These are phyloP conservation scores for Ascidia mentula DNA, from an alignment of 23 tunicate species.

Conservation along the genomic window DNA sequence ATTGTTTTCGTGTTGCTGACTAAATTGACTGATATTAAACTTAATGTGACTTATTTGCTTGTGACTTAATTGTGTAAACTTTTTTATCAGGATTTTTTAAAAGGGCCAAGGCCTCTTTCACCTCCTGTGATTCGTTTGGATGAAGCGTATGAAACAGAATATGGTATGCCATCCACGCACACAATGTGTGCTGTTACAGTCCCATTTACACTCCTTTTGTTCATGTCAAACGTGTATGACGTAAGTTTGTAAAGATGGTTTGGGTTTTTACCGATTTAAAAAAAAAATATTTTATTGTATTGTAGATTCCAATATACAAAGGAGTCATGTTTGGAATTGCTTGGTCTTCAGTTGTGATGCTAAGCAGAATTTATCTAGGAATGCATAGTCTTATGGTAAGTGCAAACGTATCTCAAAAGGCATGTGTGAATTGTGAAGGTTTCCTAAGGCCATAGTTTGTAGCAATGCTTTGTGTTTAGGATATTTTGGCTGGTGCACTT, in stretches of 20 bases:
- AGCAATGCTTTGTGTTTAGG: conserved; percentile 20
- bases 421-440: not conserved
- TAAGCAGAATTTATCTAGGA: conserved; percentile 78
- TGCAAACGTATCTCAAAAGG: not conserved
- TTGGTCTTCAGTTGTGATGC: conserved; percentile 59
- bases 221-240: conserved; percentile 37
- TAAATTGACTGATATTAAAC: too few relatives aligned
- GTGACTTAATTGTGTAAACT: too few relatives aligned
- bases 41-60: too few relatives aligned
- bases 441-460: not conserved
- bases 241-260: conserved; percentile 11
- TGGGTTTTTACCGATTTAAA: not conserved
- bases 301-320: conserved; percentile 36
- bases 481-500: conserved; percentile 45
- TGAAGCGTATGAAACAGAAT: conserved; percentile 74
- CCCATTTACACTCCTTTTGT: conserved; percentile 61
- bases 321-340: conserved; percentile 25
- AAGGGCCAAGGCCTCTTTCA: conserved; percentile 60
- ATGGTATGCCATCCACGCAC: conserved; percentile 97
- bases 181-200: conserved; percentile 55
- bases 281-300: not conserved
- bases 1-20: too few relatives aligned
- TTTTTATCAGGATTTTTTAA: conserved; percentile 69
- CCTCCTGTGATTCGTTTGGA: conserved; percentile 90
- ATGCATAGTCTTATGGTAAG: conserved; percentile 84